Evolutionary conservation across 2,888 invertebrate genomes (phyloP).

Genomic region (Ophioninae sp.): DNA sequence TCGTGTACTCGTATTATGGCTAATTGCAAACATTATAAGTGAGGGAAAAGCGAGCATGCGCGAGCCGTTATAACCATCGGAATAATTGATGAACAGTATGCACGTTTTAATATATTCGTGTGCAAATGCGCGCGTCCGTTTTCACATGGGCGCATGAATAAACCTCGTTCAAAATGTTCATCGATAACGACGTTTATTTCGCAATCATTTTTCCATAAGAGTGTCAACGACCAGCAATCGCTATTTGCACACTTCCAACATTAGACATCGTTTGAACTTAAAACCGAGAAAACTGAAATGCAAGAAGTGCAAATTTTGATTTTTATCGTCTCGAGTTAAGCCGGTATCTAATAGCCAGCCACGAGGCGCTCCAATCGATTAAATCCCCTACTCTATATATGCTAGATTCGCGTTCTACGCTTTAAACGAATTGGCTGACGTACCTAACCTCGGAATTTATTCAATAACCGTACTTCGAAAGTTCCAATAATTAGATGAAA

Average conservation of each 20-base stretch:
- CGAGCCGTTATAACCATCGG: conserved; percentile 42
- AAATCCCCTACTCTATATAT: too few species aligned
- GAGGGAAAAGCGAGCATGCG: conserved; percentile 38
- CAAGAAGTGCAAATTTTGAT: neutral
- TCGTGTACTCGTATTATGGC: conserved; percentile 23
- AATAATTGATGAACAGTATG: conserved; percentile 54
- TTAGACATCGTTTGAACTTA: neutral
- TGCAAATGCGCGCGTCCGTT: neutral
- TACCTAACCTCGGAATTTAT: neutral
- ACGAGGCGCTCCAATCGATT: neutral
- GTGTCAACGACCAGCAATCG: neutral
- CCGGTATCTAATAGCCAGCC: neutral
- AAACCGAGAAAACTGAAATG: neutral
- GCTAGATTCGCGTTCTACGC: neutral
- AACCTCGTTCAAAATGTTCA: neutral
- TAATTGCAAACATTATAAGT: conserved; percentile 51
- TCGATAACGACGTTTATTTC: too few species aligned
- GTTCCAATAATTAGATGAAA: neutral
- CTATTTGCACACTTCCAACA: neutral
- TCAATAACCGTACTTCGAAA: neutral
- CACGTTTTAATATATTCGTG: neutral
- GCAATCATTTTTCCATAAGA: too few species aligned
- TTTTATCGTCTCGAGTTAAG: neutral
- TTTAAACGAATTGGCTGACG: neutral
- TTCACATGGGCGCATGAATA: neutral